These are phyloP conservation scores for Drosophila eugracilis DNA, from an alignment of 1,140 invertebrate species.

Conservation along the genomic window DNA sequence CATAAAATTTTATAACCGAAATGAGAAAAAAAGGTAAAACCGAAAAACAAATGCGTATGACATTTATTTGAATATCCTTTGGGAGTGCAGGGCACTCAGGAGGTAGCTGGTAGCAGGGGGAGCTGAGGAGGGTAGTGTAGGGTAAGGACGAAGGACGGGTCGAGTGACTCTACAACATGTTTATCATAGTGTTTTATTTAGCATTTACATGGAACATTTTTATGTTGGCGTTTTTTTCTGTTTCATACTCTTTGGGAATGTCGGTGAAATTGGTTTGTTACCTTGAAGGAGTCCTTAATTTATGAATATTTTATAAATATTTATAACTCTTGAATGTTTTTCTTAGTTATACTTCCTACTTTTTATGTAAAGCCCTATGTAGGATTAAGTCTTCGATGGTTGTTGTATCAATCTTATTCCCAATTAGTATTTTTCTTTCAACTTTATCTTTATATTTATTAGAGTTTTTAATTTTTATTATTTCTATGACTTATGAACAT, in stretches of 20 bases:
- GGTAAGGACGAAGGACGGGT: constrained; percentile 20
- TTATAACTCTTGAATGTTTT: not conserved
- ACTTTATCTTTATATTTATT: no score
- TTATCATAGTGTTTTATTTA: constrained; percentile 81
- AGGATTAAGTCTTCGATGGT: no score
- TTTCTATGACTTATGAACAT: no score
- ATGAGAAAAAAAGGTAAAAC: constrained; percentile 55
- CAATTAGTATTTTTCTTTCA: no score
- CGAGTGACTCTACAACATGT: constrained; percentile 61
- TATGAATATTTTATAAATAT: not conserved
- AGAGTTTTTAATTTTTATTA: no score
- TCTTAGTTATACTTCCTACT: not conserved
- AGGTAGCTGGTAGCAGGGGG: constrained; percentile 8
- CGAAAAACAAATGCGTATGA: constrained; percentile 82
- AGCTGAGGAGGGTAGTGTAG: not conserved
- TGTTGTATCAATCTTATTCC: no score
- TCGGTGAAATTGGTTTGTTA: not conserved
- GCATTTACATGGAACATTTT: constrained; percentile 59
- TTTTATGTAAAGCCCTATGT: no score
- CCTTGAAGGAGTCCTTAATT: not conserved
- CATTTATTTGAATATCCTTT: constrained; percentile 83
- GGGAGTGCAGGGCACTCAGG: constrained; percentile 52
- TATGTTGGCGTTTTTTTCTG: constrained; percentile 33
- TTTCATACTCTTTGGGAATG: constrained; percentile 29
- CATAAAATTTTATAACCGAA: constrained; percentile 80